A percentile compares a stretch with the other conserved stretches of the same genome.
These are phyloP conservation scores for Coracias cyanogaster DNA, from an alignment of 2,797 vertebrate species.

Conservation along the genomic window DNA sequence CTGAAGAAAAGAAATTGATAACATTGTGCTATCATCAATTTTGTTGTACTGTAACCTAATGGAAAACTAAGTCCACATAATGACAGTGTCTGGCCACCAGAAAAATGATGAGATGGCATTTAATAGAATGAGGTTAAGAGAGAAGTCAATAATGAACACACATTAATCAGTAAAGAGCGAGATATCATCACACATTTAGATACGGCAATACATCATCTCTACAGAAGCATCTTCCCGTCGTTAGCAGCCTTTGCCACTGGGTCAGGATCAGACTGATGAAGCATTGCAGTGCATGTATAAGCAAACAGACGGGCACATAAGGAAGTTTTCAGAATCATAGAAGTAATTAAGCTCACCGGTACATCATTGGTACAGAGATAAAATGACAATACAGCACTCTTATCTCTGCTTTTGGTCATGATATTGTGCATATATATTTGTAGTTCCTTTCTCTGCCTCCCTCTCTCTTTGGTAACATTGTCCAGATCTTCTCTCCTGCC, in stretches of 20 bases:
- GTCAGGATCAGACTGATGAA: neutral
- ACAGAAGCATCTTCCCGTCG: neutral
- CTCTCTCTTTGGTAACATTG: slow-evolving; percentile 62
- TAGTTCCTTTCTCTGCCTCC: neutral
- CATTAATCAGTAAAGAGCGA: neutral
- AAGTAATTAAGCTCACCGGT: neutral
- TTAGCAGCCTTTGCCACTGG: neutral
- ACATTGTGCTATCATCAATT: neutral
- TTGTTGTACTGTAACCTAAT: neutral
- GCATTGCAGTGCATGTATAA: neutral
- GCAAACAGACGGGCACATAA: neutral
- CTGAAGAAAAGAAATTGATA: neutral
- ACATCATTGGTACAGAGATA: neutral
- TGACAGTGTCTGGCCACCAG: neutral
- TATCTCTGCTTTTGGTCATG: slow-evolving; percentile 4
- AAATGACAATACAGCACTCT: neutral
- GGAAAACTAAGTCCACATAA: neutral
- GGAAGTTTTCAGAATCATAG: neutral
- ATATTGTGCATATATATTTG: neutral
- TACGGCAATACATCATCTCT: neutral
- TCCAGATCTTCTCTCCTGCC: slow-evolving; percentile 70
- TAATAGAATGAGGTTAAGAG: neutral
- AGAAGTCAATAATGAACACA: neutral
- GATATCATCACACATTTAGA: neutral
- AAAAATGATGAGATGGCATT: neutral